Percentiles rank a stretch among this genome's conserved stretches.
These are phyloP conservation scores for Habrosyne pyritoides DNA, from an alignment of 2,888 invertebrate species.

Conservation along the genomic window DNA sequence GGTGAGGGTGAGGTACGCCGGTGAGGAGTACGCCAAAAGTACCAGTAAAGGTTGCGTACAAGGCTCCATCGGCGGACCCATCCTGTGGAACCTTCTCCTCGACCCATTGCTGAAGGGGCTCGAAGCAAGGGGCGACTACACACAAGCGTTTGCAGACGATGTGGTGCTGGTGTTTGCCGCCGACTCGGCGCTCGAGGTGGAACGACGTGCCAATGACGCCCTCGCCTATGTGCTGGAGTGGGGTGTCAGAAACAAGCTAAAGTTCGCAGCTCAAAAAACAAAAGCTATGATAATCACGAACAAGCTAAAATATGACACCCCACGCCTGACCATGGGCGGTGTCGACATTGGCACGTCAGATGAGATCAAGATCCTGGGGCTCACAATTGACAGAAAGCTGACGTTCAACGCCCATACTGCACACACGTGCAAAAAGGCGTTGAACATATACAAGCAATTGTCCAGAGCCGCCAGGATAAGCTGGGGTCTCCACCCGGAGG, in stretches of 20 bases:
- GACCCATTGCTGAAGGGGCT: slow-evolving; percentile 12
- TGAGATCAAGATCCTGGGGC: no score
- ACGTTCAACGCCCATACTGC: no score
- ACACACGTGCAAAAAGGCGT: no score
- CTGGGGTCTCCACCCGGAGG: no score
- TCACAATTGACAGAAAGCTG: no score
- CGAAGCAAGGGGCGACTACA: background rate
- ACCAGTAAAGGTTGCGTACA: slow-evolving; percentile 21
- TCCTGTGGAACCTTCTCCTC: slow-evolving; percentile 20
- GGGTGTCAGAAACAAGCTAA: no score
- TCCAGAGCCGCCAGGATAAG: no score
- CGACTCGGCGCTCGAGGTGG: slow-evolving; percentile 10
- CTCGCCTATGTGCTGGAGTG: background rate
- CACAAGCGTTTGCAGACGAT: slow-evolving; percentile 11
- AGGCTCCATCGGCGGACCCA: slow-evolving; percentile 21
- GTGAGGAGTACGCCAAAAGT: background rate
- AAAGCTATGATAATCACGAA: slow-evolving; percentile 9
- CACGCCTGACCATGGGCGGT: background rate
- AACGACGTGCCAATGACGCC: slow-evolving; percentile 8
- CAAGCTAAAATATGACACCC: slow-evolving; percentile 4
- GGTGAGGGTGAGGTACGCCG: slow-evolving; percentile 10
- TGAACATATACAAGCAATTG: no score
- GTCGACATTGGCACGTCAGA: no score
- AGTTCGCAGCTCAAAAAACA: background rate
- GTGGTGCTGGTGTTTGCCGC: slow-evolving; percentile 15